Percentiles rank a stretch among this genome's conserved stretches.
Conservation (phyloP, 2,113 vertebrate genomes). For the Phaetusa simplex region DNA sequence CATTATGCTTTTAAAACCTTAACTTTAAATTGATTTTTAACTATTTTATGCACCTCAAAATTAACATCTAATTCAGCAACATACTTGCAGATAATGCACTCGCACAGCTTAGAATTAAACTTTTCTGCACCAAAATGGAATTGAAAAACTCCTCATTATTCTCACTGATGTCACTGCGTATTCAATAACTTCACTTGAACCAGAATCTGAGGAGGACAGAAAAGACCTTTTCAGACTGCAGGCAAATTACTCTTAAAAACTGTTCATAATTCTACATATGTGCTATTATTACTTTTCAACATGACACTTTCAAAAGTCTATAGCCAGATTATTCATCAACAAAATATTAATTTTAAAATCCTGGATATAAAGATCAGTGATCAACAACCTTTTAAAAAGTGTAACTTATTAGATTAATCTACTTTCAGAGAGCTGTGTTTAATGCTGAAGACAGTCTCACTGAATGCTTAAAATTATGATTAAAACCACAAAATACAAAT, state of each 20-base stretch:
- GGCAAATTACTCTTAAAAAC: conserved; percentile 1
- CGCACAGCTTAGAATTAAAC: conserved; percentile 44
- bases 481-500: background rate
- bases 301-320: background rate
- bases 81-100: conserved; percentile 70
- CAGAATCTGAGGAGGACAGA: background rate
- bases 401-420: background rate
- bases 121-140: conserved; percentile 23
- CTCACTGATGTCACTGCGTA: conserved; percentile 3
- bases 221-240: background rate
- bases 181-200: background rate
- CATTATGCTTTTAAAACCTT: conserved; percentile 84
- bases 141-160: conserved; percentile 18
- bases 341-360: background rate
- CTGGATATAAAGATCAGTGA: background rate
- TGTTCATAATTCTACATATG: background rate
- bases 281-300: background rate
- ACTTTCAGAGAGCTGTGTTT: background rate
- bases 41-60: conserved; percentile 83
- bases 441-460: background rate
- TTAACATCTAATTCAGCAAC: conserved; percentile 79
- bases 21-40: conserved; percentile 86
- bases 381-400: background rate
- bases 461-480: background rate
- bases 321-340: background rate